Evolutionary conservation across 2,888 invertebrate genomes (phyloP), one percentile per base, ranked within the genome.

Genomic region (Ophion ellenae): DNA sequence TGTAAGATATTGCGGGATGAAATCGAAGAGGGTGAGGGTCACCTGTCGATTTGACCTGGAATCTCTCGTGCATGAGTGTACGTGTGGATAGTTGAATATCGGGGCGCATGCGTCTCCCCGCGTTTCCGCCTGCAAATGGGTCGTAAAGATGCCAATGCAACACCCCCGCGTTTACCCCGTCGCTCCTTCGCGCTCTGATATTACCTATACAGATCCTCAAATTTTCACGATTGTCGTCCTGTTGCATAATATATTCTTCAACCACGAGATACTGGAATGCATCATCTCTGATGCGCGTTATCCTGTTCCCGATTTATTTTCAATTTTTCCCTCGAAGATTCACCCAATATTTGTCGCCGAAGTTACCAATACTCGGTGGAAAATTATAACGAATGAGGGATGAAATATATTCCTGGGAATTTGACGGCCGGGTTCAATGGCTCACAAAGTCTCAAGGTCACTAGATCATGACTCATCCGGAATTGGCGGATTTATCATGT

Each of bases 91-190:
- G 20, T 14, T 70, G 70, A 36, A 76, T 53, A 47, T 78, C n/a
- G 17, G 14, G 17, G 75, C 86, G 81, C 86, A 86, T 81, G 86
- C 81, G 75, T 64, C 45, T 7, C 6, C 40, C 36, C 63, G 17
- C 47, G 36, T 85, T 84, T 69, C 66, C 45, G 76, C 45, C 36
- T 71, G 36, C 64, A 75, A 81, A 81, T 84, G 81, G 80, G 76
- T 84, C 84, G 75, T 80, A 20, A 53, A 70, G 45, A 53, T 75
- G 69, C 17, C 24, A 40, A 20, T 77, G 57, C 70, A 70, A 67
- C 45, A 45, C 32, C 63, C 69, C 66, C 77, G 32, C 61, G 24
- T 70, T 74, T 10, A 32, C 24, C 57, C 24, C 57, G 24, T 64
- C 40, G 11, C 14, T 32, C 17, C 59, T 59, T 20, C 4, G 47